Percentiles rank a stretch among this genome's conserved stretches.
These are phyloP conservation scores for Danionella dracula DNA, from an alignment of 2,797 vertebrate species.

Conservation along the genomic window DNA sequence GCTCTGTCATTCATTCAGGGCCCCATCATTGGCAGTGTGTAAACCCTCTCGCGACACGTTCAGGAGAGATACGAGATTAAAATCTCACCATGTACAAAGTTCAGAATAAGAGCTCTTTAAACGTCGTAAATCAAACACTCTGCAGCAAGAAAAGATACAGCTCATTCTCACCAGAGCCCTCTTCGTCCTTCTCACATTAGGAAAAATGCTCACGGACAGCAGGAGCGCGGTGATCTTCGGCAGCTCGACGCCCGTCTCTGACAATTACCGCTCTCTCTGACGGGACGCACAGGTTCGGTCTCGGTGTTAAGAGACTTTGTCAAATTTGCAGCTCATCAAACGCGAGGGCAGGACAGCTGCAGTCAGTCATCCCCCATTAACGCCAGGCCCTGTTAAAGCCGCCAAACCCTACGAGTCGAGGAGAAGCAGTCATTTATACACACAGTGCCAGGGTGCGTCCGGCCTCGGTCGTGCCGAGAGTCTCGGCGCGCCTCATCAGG, in stretches of 20 bases:
- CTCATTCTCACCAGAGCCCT: too few relatives aligned
- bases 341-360: slow-evolving; percentile 58
- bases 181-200: too few relatives aligned
- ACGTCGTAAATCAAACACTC: too few relatives aligned
- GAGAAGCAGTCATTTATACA: slow-evolving; percentile 71
- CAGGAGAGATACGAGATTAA: too few relatives aligned
- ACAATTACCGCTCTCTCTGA: slow-evolving; percentile 70
- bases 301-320: slow-evolving; percentile 69
- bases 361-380: slow-evolving; percentile 74
- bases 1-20: too few relatives aligned
- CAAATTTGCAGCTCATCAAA: slow-evolving; percentile 66
- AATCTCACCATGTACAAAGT: too few relatives aligned
- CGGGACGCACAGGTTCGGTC: slow-evolving; percentile 59
- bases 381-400: slow-evolving; percentile 60
- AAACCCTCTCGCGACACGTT: too few relatives aligned
- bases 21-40: too few relatives aligned
- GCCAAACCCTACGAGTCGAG: slow-evolving; percentile 54
- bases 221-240: slow-evolving; percentile 60
- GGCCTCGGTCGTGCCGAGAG: slow-evolving; percentile 46
- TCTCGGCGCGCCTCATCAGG: slow-evolving; percentile 60
- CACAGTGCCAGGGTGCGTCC: slow-evolving; percentile 69
- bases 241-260: slow-evolving; percentile 55
- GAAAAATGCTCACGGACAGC: slow-evolving; percentile 61
- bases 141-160: too few relatives aligned
- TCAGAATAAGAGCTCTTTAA: too few relatives aligned